Base-by-base conservation (phyloP, 2,113 vertebrate species). In the Pelodiscus sinensis region DNA sequence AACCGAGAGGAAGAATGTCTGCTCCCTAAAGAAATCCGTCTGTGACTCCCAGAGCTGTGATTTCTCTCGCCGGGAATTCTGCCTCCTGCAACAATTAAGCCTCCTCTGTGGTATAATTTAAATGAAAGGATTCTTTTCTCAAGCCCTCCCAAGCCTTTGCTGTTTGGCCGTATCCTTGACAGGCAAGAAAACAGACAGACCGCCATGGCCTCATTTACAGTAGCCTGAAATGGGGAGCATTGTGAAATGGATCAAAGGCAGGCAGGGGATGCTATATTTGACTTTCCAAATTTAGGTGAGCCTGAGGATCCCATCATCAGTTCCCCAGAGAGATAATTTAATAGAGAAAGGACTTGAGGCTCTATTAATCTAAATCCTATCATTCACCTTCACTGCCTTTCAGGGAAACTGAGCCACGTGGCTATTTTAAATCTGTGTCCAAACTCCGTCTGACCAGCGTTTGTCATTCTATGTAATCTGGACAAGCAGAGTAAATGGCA, bases 11-110 rank as follows among this genome's bases (percentile, higher is more conserved):
- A 86, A 56, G 88, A 96, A 85, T 58, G 86, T 89, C 51, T 38
- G n/a, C 79, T 81, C 81, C 44, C 4, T 58, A 78, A 82, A 93
- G 87, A 96, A 93, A 93, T 31, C 57, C 50, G n/a, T 0, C 84
- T 60, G 60, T 4, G 51, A 75, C 56, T 86, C 75, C 91, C 86
- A 81, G 90, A 95, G 86, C 86, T 87, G 52, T 68, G 93, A 95
- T 77, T 62, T 92, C 52, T 90, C 88, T 87, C 81, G 50, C 54
- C 83, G 95, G 82, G 91, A 96, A 96, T 92, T 89, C 13, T 95
- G 73, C 84, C 94, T 93, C 94, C 90, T 94, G 83, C 87, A 95
- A 87, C 88, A 95, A 94, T 94, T 93, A 96, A 95, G 58, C 78
- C 80, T 92, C 73, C 2, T 6, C 85, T 62, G 9, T 21, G 25